These are phyloP conservation scores for Rhyacophila brunnea DNA, from an alignment of 1,140 invertebrate genomes.

Conservation along the genomic window DNA sequence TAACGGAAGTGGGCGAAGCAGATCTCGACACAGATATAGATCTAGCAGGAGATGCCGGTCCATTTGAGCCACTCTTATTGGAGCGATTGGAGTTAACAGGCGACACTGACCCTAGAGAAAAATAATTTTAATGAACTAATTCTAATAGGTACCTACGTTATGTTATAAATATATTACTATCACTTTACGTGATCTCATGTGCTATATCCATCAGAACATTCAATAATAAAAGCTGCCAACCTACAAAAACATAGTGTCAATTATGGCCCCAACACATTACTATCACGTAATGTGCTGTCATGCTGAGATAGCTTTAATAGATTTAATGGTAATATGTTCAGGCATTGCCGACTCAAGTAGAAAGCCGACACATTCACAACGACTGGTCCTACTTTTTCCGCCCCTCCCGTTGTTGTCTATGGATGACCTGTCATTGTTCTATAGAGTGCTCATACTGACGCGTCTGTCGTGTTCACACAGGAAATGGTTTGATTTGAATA, in stretches of 20 bases:
- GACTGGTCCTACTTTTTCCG: too few species aligned
- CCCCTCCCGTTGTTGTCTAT: too few species aligned
- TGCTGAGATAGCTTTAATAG: not conserved
- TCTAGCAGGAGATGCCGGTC: constrained; percentile 9
- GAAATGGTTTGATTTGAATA: too few species aligned
- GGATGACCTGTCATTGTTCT: too few species aligned
- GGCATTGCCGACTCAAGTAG: too few species aligned
- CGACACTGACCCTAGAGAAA: constrained; percentile 24
- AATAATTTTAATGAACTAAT: not conserved
- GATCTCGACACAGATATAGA: constrained; percentile 5
- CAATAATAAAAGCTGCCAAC: too few species aligned
- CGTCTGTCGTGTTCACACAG: too few species aligned
- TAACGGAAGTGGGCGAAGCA: constrained; percentile 9
- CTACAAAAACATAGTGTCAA: too few species aligned
- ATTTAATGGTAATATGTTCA: too few species aligned
- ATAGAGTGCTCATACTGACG: too few species aligned
- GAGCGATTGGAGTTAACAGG: constrained; percentile 18
- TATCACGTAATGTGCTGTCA: not conserved
- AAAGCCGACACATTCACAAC: too few species aligned
- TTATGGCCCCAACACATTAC: not conserved
- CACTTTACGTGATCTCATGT: not conserved
- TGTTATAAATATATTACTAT: not conserved
- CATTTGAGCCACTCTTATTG: constrained; percentile 11
- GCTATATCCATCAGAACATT: too few species aligned
- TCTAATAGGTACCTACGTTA: not conserved